Evolutionary conservation across 2,113 vertebrate species (phyloP).

Genomic region (Nannospalax galili): DNA sequence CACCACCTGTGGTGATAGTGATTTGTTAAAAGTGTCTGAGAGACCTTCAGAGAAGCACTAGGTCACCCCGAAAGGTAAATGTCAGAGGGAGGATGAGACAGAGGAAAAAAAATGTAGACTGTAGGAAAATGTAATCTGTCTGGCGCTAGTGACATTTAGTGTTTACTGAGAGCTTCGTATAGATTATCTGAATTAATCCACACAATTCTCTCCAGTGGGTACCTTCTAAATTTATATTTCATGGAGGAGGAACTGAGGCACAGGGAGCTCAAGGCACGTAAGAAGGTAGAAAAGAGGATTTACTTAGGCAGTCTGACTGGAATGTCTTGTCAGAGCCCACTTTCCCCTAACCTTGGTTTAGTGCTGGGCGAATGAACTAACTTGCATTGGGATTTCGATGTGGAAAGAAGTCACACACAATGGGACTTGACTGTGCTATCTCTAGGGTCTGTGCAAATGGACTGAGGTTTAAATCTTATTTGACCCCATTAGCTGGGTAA

Average conservation of each 20-base stretch:
- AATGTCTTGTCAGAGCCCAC: background rate
- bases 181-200: background rate
- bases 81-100: background rate
- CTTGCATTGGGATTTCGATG: background rate
- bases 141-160: background rate
- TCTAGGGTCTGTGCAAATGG: background rate
- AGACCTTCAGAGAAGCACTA: background rate
- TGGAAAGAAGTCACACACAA: background rate
- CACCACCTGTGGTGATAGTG: background rate
- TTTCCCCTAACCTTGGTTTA: slow-evolving; percentile 14
- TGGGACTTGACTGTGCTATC: background rate
- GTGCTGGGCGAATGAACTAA: background rate
- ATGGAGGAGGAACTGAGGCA: background rate
- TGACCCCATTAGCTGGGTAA: background rate
- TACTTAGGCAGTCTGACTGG: background rate
- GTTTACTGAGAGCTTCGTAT: background rate
- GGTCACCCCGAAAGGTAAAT: too few relatives aligned
- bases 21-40: background rate
- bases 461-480: background rate
- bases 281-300: background rate
- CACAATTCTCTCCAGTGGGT: background rate
- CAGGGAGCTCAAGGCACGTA: background rate
- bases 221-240: background rate
- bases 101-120: too few relatives aligned
- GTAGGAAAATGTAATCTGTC: background rate